Evolutionary conservation across 2,113 vertebrate genomes (phyloP).

Genomic region (Crotalus tigris): DNA sequence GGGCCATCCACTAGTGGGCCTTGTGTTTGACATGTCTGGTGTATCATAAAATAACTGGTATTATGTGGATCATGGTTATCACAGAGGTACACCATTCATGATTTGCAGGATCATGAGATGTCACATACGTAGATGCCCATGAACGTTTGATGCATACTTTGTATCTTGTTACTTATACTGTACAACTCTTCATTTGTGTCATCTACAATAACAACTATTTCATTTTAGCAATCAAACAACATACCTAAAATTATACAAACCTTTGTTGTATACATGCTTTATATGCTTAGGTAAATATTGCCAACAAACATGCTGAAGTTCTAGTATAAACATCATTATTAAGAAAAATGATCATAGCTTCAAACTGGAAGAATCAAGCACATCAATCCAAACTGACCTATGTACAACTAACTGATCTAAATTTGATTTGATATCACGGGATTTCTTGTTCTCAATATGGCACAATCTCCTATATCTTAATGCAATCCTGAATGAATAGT

Average conservation of each 20-base stretch:
- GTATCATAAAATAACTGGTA: too few relatives aligned
- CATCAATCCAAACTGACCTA: not conserved
- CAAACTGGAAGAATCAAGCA: too few relatives aligned
- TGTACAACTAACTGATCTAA: not conserved
- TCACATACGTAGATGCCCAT: too few relatives aligned
- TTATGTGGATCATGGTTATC: too few relatives aligned
- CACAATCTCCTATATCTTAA: not conserved
- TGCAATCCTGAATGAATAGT: not conserved
- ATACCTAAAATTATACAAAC: not conserved
- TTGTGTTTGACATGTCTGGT: too few relatives aligned
- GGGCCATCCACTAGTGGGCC: too few relatives aligned
- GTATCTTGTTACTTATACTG: too few relatives aligned
- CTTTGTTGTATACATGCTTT: not conserved
- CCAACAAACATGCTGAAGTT: not conserved
- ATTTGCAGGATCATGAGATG: too few relatives aligned
- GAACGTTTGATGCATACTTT: too few relatives aligned
- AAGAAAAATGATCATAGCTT: not conserved
- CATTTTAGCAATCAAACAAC: not conserved
- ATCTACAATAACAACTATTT: too few relatives aligned
- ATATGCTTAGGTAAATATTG: not conserved
- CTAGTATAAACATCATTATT: not conserved
- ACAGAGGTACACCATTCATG: too few relatives aligned
- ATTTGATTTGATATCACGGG: not conserved
- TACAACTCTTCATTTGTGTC: too few relatives aligned
- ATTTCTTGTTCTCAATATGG: not conserved